Evolutionary conservation across 92 coral and sea anemone species (phyloP).

Genomic region (Epizoanthus fatuus): DNA sequence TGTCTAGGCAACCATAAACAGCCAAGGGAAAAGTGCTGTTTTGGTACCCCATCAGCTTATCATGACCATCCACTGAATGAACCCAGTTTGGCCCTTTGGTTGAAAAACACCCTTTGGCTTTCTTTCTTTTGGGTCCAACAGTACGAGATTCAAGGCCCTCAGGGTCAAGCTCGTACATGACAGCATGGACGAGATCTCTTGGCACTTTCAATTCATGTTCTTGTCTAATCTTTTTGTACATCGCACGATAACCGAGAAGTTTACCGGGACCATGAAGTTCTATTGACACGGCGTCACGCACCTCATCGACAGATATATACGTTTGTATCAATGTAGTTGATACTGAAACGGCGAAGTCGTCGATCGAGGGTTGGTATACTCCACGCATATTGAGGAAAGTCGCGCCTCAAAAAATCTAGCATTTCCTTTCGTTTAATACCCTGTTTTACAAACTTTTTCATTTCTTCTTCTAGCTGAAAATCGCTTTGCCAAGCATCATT

Average conservation of each 20-base stretch:
- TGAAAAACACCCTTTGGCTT: neutral
- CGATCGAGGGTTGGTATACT: constrained; percentile 49
- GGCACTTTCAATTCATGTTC: constrained; percentile 11
- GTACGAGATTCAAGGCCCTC: constrained; percentile 61
- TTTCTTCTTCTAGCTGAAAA: constrained; percentile 29
- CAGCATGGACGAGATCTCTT: constrained; percentile 32
- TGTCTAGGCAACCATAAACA: constrained; percentile 6
- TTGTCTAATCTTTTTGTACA: constrained; percentile 9
- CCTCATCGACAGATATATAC: constrained; percentile 50
- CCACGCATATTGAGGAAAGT: constrained; percentile 43
- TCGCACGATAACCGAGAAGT: constrained; percentile 26
- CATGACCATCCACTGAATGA: too few relatives aligned
- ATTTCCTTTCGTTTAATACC: constrained; percentile 20
- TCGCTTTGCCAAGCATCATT: constrained; percentile 29
- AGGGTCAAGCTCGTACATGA: constrained; percentile 60
- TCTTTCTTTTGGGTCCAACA: constrained; percentile 48
- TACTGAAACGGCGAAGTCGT: constrained; percentile 49
- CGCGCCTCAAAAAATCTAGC: constrained; percentile 17
- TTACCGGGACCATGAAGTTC: constrained; percentile 29
- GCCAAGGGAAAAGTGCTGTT: too few relatives aligned
- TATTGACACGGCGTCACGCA: constrained; percentile 31
- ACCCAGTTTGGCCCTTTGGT: too few relatives aligned
- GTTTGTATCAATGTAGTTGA: constrained; percentile 45
- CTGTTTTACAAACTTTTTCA: constrained; percentile 29
- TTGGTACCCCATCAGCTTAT: too few relatives aligned